A percentile compares a stretch with the other conserved stretches of the same genome.
Conservation (phyloP, 2,888 invertebrate genomes). For the Lasioglossum figueresi region DNA sequence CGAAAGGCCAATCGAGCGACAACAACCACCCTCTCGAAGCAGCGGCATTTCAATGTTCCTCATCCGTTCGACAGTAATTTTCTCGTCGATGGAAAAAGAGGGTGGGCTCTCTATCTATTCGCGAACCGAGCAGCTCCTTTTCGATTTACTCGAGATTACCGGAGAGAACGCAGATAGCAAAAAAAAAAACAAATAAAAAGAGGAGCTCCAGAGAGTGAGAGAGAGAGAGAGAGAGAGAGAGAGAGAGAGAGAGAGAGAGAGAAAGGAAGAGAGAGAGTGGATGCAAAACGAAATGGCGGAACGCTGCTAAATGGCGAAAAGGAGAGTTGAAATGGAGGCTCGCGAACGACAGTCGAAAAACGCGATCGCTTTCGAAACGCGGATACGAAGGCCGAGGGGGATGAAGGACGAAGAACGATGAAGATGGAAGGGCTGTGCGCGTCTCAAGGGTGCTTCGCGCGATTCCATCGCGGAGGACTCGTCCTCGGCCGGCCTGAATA, state of each 20-base stretch:
- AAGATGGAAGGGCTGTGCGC: constrained; percentile 41
- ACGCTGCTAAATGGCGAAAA: constrained; percentile 28
- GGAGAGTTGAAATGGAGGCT: constrained; percentile 26
- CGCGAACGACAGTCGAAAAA: constrained; percentile 49
- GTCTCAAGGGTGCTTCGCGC: constrained; percentile 63
- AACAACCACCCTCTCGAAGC: neutral
- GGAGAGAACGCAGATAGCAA: neutral
- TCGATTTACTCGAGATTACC: neutral
- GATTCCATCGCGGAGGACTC: constrained; percentile 61
- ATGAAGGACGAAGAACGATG: neutral
- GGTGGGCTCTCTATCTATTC: neutral
- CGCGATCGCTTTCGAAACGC: constrained; percentile 54
- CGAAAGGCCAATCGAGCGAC: constrained; percentile 8
- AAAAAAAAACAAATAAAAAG: neutral
- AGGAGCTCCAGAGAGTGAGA: neutral
- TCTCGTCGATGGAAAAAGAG: neutral
- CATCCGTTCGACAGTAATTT: neutral
- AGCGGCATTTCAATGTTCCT: neutral
- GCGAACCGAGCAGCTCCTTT: neutral
- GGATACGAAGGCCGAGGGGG: constrained; percentile 3
- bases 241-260: neutral
- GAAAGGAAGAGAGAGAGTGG: neutral
- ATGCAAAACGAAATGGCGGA: constrained; percentile 1
- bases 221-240: neutral
- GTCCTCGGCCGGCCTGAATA: constrained; percentile 53